Evolutionary conservation across 2,888 invertebrate species (phyloP).

Genomic region (Sericinus montela): DNA sequence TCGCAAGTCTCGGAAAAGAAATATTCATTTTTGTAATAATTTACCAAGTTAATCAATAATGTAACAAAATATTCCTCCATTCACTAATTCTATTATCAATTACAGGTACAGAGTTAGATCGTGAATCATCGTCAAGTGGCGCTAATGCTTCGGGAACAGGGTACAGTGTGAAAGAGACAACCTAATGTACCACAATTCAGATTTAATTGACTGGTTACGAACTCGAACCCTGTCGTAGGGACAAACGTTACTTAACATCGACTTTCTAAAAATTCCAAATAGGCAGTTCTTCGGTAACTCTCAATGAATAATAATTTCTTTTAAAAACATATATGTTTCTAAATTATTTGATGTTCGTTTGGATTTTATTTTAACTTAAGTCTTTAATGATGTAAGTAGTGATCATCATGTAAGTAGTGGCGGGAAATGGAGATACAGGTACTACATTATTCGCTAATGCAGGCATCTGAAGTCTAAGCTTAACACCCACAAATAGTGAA

Average conservation of each 20-base stretch:
- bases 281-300: slow-evolving; percentile 46
- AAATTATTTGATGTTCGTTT: slow-evolving; percentile 8
- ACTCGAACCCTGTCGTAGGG: slow-evolving; percentile 72
- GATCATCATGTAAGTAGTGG: slow-evolving; percentile 41
- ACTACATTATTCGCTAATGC: slow-evolving; percentile 51
- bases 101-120: slow-evolving; percentile 72
- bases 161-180: slow-evolving; percentile 65
- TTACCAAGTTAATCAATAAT: too few species aligned
- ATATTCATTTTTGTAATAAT: too few species aligned
- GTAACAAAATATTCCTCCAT: too few species aligned
- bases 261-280: slow-evolving; percentile 73
- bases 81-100: slow-evolving; percentile 58
- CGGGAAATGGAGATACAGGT: slow-evolving; percentile 52
- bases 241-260: slow-evolving; percentile 67
- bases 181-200: slow-evolving; percentile 66
- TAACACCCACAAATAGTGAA: slow-evolving; percentile 44
- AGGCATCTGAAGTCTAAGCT: too few species aligned
- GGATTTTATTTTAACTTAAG: slow-evolving; percentile 6
- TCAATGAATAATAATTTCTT: slow-evolving; percentile 49
- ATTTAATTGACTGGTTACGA: slow-evolving; percentile 77
- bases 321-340: slow-evolving; percentile 34
- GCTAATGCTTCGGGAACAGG: slow-evolving; percentile 63
- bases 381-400: slow-evolving; percentile 37
- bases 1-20: too few species aligned
- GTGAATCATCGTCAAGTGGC: slow-evolving; percentile 77